Conservation (phyloP, 2,797 vertebrate species). For the Microhierax caerulescens region DNA sequence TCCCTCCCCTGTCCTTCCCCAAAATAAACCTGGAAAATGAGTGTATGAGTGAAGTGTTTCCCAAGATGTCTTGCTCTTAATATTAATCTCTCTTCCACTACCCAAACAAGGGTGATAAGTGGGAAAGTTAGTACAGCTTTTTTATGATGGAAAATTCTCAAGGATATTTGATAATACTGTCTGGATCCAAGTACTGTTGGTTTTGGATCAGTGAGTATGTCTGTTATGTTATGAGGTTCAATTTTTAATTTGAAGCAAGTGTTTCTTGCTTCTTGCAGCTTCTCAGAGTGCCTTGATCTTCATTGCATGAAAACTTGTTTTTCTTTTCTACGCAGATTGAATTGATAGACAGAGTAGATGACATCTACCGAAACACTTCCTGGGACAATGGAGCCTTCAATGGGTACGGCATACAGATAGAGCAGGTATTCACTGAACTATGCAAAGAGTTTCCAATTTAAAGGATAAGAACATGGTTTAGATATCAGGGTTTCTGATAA, state of each 20-base stretch:
- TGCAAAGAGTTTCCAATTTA: background rate
- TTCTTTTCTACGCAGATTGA: conserved; percentile 84
- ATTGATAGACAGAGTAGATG: conserved; percentile 95
- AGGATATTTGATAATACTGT: background rate
- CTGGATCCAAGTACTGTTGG: background rate
- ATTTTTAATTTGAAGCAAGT: background rate
- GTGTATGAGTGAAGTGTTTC: background rate
- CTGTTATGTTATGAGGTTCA: background rate
- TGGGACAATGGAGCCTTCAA: conserved; percentile 85
- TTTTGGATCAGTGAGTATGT: background rate
- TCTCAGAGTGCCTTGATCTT: background rate
- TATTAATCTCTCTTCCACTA: background rate
- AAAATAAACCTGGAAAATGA: background rate
- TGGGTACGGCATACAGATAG: conserved; percentile 95
- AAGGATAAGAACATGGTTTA: background rate
- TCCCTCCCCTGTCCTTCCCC: background rate
- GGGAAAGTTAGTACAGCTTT: background rate
- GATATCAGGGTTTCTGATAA: background rate
- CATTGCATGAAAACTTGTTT: background rate
- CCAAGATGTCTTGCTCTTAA: background rate
- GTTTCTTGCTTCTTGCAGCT: background rate
- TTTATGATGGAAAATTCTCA: background rate
- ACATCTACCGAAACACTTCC: conserved; percentile 95
- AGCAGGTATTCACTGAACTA: conserved; percentile 81
- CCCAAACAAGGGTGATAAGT: background rate